A percentile compares a stretch with the other conserved stretches of the same genome.
phyloP scores from a whole-genome alignment of 1,140 invertebrate genomes.

The Hylaeus volcanicus region DNA sequence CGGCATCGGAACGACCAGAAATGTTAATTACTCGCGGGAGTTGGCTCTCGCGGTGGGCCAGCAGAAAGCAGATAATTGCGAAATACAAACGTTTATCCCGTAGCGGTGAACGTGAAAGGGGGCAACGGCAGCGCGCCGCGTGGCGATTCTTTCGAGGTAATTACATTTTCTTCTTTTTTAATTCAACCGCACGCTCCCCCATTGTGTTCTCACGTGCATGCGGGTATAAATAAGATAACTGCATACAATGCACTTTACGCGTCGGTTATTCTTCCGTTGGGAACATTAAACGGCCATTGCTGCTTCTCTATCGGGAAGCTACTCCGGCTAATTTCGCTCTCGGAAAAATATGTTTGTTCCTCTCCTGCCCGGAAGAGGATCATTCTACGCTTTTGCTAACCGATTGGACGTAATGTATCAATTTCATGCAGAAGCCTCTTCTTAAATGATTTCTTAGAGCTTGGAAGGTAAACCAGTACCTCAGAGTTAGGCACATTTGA shows the following conservation, averaged over 20 bases:
- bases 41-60: background rate
- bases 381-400: no score
- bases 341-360: background rate
- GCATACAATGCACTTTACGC: constrained; percentile 19
- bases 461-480: no score
- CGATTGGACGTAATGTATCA: no score
- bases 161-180: constrained; percentile 5
- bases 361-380: no score
- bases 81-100: constrained; percentile 17
- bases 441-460: no score
- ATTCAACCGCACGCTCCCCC: constrained; percentile 5
- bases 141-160: constrained; percentile 9
- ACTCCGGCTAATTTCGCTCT: background rate
- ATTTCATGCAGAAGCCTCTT: no score
- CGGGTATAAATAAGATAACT: constrained; percentile 33
- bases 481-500: no score
- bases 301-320: background rate
- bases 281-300: background rate
- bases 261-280: background rate
- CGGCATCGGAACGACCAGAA: background rate
- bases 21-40: constrained; percentile 27
- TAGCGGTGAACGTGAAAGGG: background rate
- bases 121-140: background rate
- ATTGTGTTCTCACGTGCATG: background rate
- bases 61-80: constrained; percentile 29